These are phyloP conservation scores for Phalacrocorax carbo DNA, from an alignment of 2,113 vertebrate species.

Conservation along the genomic window DNA sequence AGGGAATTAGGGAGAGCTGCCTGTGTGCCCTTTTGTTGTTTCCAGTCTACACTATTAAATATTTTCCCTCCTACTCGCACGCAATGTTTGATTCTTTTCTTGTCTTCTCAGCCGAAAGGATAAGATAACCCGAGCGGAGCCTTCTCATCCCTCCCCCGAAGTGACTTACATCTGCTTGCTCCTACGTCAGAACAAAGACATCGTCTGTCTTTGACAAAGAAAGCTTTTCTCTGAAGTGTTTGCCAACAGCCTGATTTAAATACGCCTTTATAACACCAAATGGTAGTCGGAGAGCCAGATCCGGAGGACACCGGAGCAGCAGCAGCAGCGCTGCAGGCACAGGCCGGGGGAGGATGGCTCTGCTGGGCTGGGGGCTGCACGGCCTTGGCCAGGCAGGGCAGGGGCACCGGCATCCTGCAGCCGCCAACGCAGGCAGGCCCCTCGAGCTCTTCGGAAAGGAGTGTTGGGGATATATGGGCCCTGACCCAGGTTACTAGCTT, in stretches of 20 bases:
- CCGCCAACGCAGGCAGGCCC: fast-evolving
- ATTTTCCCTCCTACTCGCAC: neutral
- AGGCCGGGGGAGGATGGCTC: neutral
- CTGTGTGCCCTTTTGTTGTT: neutral
- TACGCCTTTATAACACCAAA: neutral
- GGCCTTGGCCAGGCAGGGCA: neutral
- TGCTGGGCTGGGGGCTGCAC: neutral
- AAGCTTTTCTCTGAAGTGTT: neutral
- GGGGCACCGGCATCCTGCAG: fast-evolving
- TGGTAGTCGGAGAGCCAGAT: fast-evolving
- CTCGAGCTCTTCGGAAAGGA: neutral
- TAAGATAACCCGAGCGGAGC: neutral
- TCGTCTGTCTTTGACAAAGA: neutral
- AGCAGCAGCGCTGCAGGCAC: neutral
- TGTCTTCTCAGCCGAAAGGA: neutral
- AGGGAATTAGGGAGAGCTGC: neutral
- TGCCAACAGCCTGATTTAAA: neutral
- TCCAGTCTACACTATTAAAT: neutral
- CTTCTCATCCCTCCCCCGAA: neutral
- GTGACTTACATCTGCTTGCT: neutral
- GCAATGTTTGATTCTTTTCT: neutral
- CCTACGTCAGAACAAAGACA: neutral
- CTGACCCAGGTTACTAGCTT: neutral
- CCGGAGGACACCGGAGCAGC: fast-evolving
- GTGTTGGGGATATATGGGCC: neutral